Conservation (phyloP, 1,140 invertebrate species). For the Drosophila eugracilis region DNA sequence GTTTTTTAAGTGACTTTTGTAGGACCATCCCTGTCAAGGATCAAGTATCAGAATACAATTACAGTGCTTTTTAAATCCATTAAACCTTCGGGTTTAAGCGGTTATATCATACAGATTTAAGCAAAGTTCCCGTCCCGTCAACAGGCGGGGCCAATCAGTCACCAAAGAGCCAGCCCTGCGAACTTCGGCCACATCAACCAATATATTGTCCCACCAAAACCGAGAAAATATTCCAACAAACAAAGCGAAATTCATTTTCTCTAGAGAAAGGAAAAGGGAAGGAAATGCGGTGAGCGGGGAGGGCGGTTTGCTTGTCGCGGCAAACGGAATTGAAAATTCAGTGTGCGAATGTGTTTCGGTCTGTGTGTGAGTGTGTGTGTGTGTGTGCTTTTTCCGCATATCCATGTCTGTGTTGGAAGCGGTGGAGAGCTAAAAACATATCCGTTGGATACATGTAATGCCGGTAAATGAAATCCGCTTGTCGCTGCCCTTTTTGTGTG, state of each 20-base stretch:
- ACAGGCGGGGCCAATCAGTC: slow-evolving; percentile 66
- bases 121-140: slow-evolving; percentile 12
- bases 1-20: too few species aligned
- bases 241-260: slow-evolving; percentile 80
- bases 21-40: too few species aligned
- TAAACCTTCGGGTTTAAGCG: slow-evolving; percentile 18
- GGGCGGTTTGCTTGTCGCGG: slow-evolving; percentile 63
- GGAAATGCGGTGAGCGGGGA: slow-evolving; percentile 8
- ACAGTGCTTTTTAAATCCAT: slow-evolving; percentile 25
- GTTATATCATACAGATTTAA: slow-evolving; percentile 22
- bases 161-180: slow-evolving; percentile 18
- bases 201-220: slow-evolving; percentile 64
- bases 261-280: slow-evolving; percentile 8
- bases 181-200: slow-evolving; percentile 45
- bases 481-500: slow-evolving; percentile 53
- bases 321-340: slow-evolving; percentile 81
- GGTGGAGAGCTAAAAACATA: slow-evolving; percentile 76
- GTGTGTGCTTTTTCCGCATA: slow-evolving; percentile 58
- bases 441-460: slow-evolving; percentile 82
- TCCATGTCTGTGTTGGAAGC: slow-evolving; percentile 69
- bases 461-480: slow-evolving; percentile 83
- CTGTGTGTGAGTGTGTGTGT: slow-evolving; percentile 15
- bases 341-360: slow-evolving; percentile 24
- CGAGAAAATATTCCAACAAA: slow-evolving; percentile 73
- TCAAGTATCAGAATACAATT: neutral